Evolutionary conservation across 2,113 vertebrate species (phyloP).

Genomic region (Mastomys natalensis): DNA sequence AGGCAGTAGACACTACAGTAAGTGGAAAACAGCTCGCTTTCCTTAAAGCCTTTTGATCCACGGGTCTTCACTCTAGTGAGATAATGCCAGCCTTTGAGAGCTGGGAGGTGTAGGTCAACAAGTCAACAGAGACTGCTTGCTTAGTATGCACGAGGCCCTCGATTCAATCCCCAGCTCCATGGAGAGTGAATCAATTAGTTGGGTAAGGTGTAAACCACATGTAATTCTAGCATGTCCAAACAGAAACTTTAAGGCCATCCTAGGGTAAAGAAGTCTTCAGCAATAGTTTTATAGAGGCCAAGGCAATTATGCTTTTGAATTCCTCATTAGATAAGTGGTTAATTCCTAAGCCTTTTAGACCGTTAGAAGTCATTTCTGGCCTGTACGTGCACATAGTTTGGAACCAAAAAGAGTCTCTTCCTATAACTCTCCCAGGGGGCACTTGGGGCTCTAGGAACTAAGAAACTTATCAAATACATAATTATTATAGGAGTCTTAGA

Average conservation of each 20-base stretch:
- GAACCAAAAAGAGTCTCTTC: background rate
- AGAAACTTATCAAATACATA: background rate
- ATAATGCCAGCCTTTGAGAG: too few species aligned
- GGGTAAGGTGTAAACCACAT: background rate
- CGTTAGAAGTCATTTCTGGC: background rate
- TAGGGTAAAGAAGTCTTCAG: background rate
- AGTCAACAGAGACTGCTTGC: background rate
- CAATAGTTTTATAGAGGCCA: background rate
- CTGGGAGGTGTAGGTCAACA: background rate
- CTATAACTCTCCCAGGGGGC: too few species aligned
- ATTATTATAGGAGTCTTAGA: background rate
- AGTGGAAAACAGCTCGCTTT: too few species aligned
- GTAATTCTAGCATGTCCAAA: background rate
- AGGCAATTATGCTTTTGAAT: too few species aligned
- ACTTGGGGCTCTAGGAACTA: background rate
- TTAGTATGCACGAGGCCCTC: too few species aligned
- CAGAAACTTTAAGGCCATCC: background rate
- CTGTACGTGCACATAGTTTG: too few species aligned
- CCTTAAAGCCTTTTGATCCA: too few species aligned
- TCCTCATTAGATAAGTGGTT: background rate
- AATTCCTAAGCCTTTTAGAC: background rate
- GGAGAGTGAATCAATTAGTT: background rate
- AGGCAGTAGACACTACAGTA: background rate
- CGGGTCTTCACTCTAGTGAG: background rate
- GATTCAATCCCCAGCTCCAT: too few species aligned